Evolutionary conservation across 2,888 invertebrate genomes (phyloP), one percentile per base, ranked within the genome.

Genomic region (Agrotis ipsilon): DNA sequence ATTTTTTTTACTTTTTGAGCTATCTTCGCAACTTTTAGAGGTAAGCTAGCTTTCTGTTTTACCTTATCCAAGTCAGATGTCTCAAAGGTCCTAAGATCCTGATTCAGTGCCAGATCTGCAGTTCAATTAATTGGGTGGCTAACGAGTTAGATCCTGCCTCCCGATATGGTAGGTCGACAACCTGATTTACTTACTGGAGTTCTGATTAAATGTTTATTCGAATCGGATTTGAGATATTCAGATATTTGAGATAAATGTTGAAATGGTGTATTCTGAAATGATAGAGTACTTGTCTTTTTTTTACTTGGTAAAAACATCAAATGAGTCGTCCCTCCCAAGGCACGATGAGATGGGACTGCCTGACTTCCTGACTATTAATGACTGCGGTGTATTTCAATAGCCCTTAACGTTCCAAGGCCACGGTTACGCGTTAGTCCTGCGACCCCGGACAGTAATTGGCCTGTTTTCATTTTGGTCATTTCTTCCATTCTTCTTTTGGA

Each of bases 81-180:
- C 52, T 58, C 14, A 19, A 48, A 59, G 68, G 67, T 52, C 58
- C 48, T 54, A 21, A 32, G 52, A 48, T 76, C 27, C 52, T 16
- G 46, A 51, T 51, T 21, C 14, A 11, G 48, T 21, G 19, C 16
- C 21, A 39, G 75, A 65, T 54, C 27, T 48, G 57, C 19, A 60
- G 43, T 24, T 6, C n/a, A 58, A 78, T 61, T 69, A 70, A 78
- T 58, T 74, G 61, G 46, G 27, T 43, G 19, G 13, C 61, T 70
- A 52, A 77, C 78, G 71, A 70, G 61, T 48, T 24, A 52, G 78
- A 71, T 74, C 5, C 16, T 21, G 24, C 5, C 13, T 48, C 43
- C 19, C 2, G 78, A 78, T 74, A 48, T 13, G 24, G 21, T 14
- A 32, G 61, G 71, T 70, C 48, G 14, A 52, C 48, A 32, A 52